Evolutionary conservation across 2,113 vertebrate species (phyloP).

Genomic region (Panthera uncia): DNA sequence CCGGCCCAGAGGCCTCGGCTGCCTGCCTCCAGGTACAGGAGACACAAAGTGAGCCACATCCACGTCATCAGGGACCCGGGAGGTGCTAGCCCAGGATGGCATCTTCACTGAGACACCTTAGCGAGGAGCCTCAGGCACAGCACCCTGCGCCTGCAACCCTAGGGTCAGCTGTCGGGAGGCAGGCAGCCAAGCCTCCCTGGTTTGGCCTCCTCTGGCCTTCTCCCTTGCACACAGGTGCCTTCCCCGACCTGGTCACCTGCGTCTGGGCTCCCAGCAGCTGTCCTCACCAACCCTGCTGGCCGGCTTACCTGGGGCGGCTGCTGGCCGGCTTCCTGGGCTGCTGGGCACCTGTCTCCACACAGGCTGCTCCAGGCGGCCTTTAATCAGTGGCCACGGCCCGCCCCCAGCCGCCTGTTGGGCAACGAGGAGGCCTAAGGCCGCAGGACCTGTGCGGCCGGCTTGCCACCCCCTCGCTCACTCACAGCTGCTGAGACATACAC

Average conservation of each 20-base stretch:
- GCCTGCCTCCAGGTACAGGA: neutral
- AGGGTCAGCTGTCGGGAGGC: neutral
- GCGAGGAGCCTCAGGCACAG: neutral
- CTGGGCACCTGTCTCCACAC: conserved; percentile 47
- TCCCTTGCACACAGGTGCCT: neutral
- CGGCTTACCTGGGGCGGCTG: conserved; percentile 60
- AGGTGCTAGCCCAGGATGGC: neutral
- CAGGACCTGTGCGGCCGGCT: conserved; percentile 67
- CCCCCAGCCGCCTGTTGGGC: conserved; percentile 64
- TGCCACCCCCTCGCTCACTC: neutral
- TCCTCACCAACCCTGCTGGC: neutral
- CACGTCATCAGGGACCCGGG: neutral
- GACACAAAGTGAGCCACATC: neutral
- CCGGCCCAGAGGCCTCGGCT: neutral
- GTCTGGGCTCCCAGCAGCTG: neutral
- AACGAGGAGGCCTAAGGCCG: conserved; percentile 48
- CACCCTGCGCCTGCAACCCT: neutral
- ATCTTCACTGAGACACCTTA: neutral
- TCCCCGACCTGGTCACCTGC: neutral
- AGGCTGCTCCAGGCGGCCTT: conserved; percentile 67
- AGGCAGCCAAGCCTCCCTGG: neutral
- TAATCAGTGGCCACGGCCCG: conserved; percentile 50
- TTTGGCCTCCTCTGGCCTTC: neutral
- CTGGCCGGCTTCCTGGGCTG: conserved; percentile 51
- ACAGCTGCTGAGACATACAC: conserved; percentile 24